Conservation (phyloP, 2,113 vertebrate species). For the Plecturocebus donacophilus region DNA sequence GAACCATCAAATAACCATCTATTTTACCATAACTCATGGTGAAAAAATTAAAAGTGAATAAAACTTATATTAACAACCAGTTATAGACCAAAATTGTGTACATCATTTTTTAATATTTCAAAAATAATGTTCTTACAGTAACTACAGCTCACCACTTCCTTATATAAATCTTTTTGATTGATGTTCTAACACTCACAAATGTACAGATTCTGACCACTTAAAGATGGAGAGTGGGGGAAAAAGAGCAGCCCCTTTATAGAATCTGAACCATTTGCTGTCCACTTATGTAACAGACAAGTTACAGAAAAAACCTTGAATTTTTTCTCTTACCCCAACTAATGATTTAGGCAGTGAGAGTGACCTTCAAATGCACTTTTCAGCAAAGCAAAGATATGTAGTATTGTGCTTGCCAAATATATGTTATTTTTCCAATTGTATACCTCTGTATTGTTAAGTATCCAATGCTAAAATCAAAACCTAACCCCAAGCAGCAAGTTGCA, state of each 20-base stretch:
- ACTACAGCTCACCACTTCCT: slow-evolving; percentile 36
- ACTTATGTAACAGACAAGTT: not conserved
- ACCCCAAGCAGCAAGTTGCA: slow-evolving; percentile 79
- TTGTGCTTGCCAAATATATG: slow-evolving; percentile 59
- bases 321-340: slow-evolving; percentile 66
- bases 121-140: slow-evolving; percentile 43
- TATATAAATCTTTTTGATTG: slow-evolving; percentile 42
- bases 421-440: slow-evolving; percentile 70
- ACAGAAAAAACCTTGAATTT: slow-evolving; percentile 44
- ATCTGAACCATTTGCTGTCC: not conserved
- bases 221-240: not conserved
- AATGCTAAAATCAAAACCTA: slow-evolving; percentile 77
- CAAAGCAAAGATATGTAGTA: slow-evolving; percentile 42
- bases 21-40: slow-evolving; percentile 39
- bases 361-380: slow-evolving; percentile 39
- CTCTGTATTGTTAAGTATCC: slow-evolving; percentile 72
- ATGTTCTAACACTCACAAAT: not conserved
- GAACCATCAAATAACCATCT: slow-evolving; percentile 47
- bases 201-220: not conserved
- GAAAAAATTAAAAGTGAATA: slow-evolving; percentile 53
- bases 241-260: not conserved
- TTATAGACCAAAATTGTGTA: slow-evolving; percentile 39
- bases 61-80: not conserved
- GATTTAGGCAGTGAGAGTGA: slow-evolving; percentile 56
- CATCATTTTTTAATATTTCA: slow-evolving; percentile 23